These are phyloP conservation scores for Muscidifurax raptorellus DNA, from an alignment of 1,140 invertebrate species.

Conservation along the genomic window DNA sequence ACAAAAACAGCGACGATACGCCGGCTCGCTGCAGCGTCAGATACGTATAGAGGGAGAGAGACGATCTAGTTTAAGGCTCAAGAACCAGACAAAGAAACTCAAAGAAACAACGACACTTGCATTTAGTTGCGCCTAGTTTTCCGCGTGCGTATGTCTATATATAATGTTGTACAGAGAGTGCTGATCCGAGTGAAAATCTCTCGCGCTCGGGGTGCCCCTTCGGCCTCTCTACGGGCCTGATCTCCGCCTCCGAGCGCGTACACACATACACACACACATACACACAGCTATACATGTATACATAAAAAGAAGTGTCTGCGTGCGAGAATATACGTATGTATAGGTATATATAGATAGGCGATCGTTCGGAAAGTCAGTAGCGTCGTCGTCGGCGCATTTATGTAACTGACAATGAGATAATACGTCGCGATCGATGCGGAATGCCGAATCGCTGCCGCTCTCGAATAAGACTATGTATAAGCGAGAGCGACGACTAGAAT, in stretches of 20 bases:
- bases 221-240: constrained; percentile 43
- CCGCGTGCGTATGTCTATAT: neutral
- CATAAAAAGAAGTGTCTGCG: neutral
- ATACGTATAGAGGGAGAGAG: neutral
- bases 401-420: constrained; percentile 50
- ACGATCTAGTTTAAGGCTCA: neutral
- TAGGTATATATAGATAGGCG: constrained; percentile 5
- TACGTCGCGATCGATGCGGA: constrained; percentile 47
- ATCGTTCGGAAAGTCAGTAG: neutral
- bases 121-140: constrained; percentile 29
- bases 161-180: neutral
- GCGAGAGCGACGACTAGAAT: neutral
- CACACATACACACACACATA: constrained; percentile 6
- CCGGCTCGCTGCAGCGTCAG: neutral
- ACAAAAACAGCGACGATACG: neutral
- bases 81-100: constrained; percentile 27
- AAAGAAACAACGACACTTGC: constrained; percentile 36
- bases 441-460: constrained; percentile 44
- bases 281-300: neutral
- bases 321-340: neutral
- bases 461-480: neutral
- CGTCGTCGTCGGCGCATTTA: constrained; percentile 24
- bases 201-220: constrained; percentile 43
- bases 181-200: too few relatives aligned
- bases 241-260: constrained; percentile 40